phyloP scores from a whole-genome alignment of 2,888 invertebrate species.

The Adela reaumurella region DNA sequence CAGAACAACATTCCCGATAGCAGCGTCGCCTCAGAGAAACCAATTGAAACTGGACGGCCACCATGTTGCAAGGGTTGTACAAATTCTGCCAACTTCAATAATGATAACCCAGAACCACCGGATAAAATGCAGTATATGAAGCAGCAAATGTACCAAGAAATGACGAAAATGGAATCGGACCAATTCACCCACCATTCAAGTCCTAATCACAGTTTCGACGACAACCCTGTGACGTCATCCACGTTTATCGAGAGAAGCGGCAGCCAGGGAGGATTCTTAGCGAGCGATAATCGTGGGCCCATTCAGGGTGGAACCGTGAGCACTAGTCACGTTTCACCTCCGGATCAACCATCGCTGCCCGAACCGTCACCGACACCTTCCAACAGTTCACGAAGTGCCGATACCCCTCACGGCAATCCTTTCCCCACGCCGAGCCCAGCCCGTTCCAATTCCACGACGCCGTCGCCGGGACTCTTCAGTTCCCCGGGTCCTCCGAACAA shows the following conservation, averaged over 20 bases:
- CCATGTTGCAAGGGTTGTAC: conserved; percentile 56
- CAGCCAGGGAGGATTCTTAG: conserved; percentile 39
- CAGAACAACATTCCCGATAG: conserved; percentile 47
- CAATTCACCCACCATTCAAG: no score
- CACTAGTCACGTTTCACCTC: conserved; percentile 75
- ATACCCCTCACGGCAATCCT: conserved; percentile 40
- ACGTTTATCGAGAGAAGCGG: conserved; percentile 58
- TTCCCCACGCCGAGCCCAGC: conserved; percentile 40
- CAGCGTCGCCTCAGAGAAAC: conserved; percentile 38
- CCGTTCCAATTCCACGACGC: conserved; percentile 44
- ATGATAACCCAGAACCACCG: conserved; percentile 28
- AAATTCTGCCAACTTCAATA: conserved; percentile 34
- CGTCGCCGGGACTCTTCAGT: conserved; percentile 31
- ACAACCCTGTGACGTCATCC: conserved; percentile 67
- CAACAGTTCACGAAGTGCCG: conserved; percentile 47
- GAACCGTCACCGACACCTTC: conserved; percentile 62
- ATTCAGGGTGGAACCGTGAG: conserved; percentile 84
- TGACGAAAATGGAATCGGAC: conserved; percentile 40
- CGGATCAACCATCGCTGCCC: conserved; percentile 48
- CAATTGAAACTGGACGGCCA: conserved; percentile 22
- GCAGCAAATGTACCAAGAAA: conserved; percentile 25
- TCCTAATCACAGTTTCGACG: conserved; percentile 50
- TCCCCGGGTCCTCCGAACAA: conserved; percentile 33
- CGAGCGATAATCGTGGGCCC: conserved; percentile 64
- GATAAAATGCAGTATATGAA: conserved; percentile 35